phyloP scores from a whole-genome alignment of 1,140 invertebrate species.

The Temnothorax curvispinosus region DNA sequence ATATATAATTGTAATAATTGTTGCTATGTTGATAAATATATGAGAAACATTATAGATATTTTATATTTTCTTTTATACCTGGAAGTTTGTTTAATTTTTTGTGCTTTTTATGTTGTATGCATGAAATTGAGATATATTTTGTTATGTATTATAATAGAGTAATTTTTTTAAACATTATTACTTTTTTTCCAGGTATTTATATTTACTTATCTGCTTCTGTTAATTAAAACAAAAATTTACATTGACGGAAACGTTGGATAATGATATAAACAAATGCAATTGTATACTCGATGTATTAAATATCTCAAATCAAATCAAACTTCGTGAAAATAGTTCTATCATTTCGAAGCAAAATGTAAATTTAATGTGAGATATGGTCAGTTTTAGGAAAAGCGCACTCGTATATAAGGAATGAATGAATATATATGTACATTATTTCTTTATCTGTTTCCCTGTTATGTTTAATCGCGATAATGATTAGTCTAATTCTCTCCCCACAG shows the following conservation, averaged over 20 bases:
- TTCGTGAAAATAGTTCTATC: slow-evolving; percentile 16
- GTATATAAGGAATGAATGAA: neutral
- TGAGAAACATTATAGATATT: slow-evolving; percentile 2
- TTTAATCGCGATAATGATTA: slow-evolving; percentile 42
- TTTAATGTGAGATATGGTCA: slow-evolving; percentile 45
- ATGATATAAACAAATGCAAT: neutral
- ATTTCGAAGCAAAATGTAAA: slow-evolving; percentile 31
- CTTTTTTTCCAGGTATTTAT: slow-evolving; percentile 3
- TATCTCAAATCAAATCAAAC: slow-evolving; percentile 11
- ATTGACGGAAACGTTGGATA: neutral
- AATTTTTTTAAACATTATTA: slow-evolving; percentile 14
- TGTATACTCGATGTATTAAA: slow-evolving; percentile 35
- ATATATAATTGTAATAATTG: slow-evolving; percentile 37
- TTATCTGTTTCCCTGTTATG: slow-evolving; percentile 33
- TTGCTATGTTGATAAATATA: slow-evolving; percentile 45
- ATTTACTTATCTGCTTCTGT: slow-evolving; percentile 5
- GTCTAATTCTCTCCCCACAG: neutral
- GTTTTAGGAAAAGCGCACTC: neutral
- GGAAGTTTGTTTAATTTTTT: slow-evolving; percentile 11
- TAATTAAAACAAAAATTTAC: neutral
- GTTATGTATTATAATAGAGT: neutral
- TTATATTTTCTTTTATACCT: slow-evolving; percentile 12
- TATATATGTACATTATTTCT: slow-evolving; percentile 24
- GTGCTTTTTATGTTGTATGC: slow-evolving; percentile 11
- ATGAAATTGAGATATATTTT: slow-evolving; percentile 20